Evolutionary conservation across 92 coral and sea anemone genomes (phyloP).

Genomic region (Pocillopora meandrina): DNA sequence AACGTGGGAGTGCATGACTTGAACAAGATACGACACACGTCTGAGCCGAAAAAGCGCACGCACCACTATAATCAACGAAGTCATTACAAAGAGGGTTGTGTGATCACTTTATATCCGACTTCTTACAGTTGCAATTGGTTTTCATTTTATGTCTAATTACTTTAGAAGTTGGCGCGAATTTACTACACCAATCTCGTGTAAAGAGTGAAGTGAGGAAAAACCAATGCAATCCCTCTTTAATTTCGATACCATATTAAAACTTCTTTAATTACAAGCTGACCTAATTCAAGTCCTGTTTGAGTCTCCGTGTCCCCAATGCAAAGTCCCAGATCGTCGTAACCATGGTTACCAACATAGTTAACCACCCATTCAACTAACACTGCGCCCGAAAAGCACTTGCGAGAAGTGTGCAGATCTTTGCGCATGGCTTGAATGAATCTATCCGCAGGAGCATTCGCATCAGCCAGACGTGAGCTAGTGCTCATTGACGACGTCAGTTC

Average conservation of each 20-base stretch:
- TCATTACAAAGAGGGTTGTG: too few species aligned
- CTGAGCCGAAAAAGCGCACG: too few species aligned
- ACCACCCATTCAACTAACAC: constrained; percentile 76
- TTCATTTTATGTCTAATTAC: too few species aligned
- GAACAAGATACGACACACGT: too few species aligned
- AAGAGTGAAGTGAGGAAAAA: too few species aligned
- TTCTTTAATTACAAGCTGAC: constrained; percentile 30
- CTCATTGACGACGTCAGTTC: constrained; percentile 73
- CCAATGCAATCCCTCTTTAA: too few species aligned
- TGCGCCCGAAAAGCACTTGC: constrained; percentile 83
- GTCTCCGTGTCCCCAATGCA: constrained; percentile 78
- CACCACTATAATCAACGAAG: too few species aligned
- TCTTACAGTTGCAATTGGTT: too few species aligned
- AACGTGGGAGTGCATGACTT: too few species aligned
- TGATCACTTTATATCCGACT: too few species aligned
- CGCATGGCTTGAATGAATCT: constrained; percentile 71
- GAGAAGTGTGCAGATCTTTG: constrained; percentile 64
- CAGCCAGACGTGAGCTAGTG: constrained; percentile 65
- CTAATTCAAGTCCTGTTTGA: constrained; percentile 81
- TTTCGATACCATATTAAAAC: background rate
- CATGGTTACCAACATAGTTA: constrained; percentile 55
- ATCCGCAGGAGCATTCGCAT: constrained; percentile 76
- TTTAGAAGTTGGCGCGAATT: too few species aligned
- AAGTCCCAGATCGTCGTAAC: constrained; percentile 78
- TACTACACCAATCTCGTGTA: too few species aligned